Conservation (phyloP, 1,140 invertebrate species). For the Nylanderia fulva region DNA sequence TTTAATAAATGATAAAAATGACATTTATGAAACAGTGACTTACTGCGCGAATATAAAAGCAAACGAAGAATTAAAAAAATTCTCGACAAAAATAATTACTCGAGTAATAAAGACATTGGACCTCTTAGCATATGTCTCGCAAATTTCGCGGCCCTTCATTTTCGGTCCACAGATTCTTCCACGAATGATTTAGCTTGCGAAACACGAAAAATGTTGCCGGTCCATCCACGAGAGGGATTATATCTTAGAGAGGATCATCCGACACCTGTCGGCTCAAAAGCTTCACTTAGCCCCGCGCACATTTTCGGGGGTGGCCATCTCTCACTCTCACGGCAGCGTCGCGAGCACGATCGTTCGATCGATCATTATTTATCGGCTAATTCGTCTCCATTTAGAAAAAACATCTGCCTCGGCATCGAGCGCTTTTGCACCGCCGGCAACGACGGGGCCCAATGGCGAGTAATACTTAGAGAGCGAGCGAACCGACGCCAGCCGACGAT, state of each 20-base stretch:
- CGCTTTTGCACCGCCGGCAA: constrained; percentile 70
- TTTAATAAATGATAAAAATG: no score
- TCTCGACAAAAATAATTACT: background rate
- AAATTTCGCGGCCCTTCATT: background rate
- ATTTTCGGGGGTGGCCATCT: constrained; percentile 11
- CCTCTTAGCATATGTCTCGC: background rate
- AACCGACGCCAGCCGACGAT: constrained; percentile 79
- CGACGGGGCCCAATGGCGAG: constrained; percentile 75
- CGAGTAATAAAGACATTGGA: background rate
- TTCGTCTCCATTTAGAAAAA: constrained; percentile 74
- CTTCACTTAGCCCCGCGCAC: constrained; percentile 5
- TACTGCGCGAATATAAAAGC: background rate
- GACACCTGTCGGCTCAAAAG: constrained; percentile 52
- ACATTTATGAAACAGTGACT: no score
- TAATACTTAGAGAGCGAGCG: constrained; percentile 77
- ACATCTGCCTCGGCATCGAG: constrained; percentile 68
- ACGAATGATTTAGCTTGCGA: constrained; percentile 28
- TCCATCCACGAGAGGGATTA: constrained; percentile 13
- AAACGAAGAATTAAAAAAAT: background rate
- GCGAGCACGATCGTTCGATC: constrained; percentile 46
- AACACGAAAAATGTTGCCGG: background rate
- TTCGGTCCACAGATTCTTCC: background rate
- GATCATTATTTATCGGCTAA: constrained; percentile 72
- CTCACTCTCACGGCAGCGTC: constrained; percentile 14
- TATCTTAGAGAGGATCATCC: constrained; percentile 29